Conservation (phyloP, 2,797 vertebrate species). For the Dendrocincla fuliginosa region DNA sequence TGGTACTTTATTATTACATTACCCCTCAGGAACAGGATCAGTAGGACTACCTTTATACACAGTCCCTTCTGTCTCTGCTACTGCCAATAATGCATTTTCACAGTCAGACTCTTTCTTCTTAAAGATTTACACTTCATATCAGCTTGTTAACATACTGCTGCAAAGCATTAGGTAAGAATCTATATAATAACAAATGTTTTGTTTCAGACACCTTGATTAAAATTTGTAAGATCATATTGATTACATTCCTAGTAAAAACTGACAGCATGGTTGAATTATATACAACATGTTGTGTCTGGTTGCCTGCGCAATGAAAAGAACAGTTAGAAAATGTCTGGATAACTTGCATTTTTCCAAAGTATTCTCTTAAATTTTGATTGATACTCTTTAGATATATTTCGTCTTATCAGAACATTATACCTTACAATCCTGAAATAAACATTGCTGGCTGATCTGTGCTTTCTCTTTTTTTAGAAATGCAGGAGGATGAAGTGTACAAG, state of each 20-base stretch:
- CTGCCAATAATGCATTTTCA: background rate
- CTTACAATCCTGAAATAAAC: background rate
- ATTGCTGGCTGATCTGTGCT: background rate
- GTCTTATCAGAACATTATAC: background rate
- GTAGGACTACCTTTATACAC: background rate
- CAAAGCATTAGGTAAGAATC: slow-evolving; percentile 8
- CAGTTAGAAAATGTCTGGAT: background rate
- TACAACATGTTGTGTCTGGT: background rate
- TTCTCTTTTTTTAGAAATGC: background rate
- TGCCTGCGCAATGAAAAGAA: background rate
- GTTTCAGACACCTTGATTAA: slow-evolving; percentile 20
- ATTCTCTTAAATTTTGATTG: background rate
- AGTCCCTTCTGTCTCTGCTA: background rate
- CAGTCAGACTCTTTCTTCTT: background rate
- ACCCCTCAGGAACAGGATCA: background rate
- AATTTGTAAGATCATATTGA: slow-evolving; percentile 7
- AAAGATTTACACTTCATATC: background rate
- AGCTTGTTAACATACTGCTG: slow-evolving; percentile 5
- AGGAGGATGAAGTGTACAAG: background rate
- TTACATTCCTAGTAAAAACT: background rate
- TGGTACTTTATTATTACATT: background rate
- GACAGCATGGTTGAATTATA: background rate
- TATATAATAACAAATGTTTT: background rate
- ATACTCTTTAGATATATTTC: background rate
- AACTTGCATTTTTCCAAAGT: background rate